A percentile compares a stretch with the other conserved stretches of the same genome.
These are phyloP conservation scores for Himalopsyche phryganea DNA, from an alignment of 1,140 invertebrate species.

Conservation along the genomic window DNA sequence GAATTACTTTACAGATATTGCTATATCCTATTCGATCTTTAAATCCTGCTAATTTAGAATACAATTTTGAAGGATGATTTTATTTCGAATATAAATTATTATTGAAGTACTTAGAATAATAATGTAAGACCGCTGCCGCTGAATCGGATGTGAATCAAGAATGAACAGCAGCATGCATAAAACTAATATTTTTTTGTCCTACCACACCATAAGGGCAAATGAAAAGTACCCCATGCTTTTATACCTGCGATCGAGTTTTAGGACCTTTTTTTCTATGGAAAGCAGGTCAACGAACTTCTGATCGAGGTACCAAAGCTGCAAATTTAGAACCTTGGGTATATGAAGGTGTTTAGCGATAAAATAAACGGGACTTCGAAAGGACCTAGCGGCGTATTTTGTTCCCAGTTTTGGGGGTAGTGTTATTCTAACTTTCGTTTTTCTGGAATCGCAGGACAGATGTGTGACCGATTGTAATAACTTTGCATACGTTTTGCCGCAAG, in stretches of 20 bases:
- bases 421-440: slow-evolving; percentile 27
- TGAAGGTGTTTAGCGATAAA: not conserved
- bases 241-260: slow-evolving; percentile 16
- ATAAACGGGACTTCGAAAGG: slow-evolving; percentile 18
- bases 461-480: slow-evolving; percentile 25
- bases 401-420: not conserved
- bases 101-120: no score
- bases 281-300: slow-evolving; percentile 25
- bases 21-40: no score
- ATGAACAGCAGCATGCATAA: slow-evolving; percentile 7
- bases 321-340: not conserved
- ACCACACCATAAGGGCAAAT: slow-evolving; percentile 16
- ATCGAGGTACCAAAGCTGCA: slow-evolving; percentile 3
- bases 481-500: no score
- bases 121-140: slow-evolving; percentile 7
- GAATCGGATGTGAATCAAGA: slow-evolving; percentile 28
- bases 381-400: not conserved
- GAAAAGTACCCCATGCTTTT: slow-evolving; percentile 10
- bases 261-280: slow-evolving; percentile 19
- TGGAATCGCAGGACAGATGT: slow-evolving; percentile 20
- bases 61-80: no score
- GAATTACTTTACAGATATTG: no score
- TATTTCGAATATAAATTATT: no score
- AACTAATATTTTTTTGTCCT: slow-evolving; percentile 18
- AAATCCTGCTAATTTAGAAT: no score